These are phyloP conservation scores for Chrysochloris asiatica DNA, from an alignment of 2,113 vertebrate genomes.

Conservation along the genomic window DNA sequence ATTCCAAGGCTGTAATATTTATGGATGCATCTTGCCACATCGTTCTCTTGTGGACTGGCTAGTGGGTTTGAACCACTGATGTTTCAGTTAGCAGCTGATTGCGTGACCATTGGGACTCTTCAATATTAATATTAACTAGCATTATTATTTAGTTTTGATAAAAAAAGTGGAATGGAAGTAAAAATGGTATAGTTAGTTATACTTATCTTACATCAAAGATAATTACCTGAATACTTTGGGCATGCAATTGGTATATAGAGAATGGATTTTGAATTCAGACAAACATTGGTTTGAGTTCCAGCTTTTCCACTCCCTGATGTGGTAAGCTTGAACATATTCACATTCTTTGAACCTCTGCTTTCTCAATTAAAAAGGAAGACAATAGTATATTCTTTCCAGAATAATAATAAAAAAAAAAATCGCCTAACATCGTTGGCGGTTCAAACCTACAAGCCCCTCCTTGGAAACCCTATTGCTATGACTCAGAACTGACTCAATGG, in stretches of 20 bases:
- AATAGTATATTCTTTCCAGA: neutral
- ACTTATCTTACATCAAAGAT: neutral
- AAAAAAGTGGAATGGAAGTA: neutral
- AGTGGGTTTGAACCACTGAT: neutral
- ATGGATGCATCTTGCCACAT: neutral
- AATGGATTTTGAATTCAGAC: neutral
- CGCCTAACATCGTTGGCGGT: no score
- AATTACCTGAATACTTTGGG: neutral
- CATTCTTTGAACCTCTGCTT: slow-evolving; percentile 10
- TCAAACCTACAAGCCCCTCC: no score
- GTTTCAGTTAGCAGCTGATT: neutral
- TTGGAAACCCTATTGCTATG: no score
- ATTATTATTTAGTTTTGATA: neutral
- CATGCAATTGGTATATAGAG: neutral
- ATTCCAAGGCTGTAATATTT: neutral
- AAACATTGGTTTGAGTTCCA: neutral
- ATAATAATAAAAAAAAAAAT: neutral
- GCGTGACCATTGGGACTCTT: neutral
- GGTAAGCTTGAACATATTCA: neutral
- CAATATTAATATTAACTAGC: neutral
- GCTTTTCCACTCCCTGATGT: neutral
- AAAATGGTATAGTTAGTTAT: neutral
- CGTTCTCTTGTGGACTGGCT: neutral
- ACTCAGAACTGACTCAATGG: no score
- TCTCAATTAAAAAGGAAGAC: neutral